Evolutionary conservation across 2,888 invertebrate species (phyloP).

Genomic region (Galerucella nymphaeae): DNA sequence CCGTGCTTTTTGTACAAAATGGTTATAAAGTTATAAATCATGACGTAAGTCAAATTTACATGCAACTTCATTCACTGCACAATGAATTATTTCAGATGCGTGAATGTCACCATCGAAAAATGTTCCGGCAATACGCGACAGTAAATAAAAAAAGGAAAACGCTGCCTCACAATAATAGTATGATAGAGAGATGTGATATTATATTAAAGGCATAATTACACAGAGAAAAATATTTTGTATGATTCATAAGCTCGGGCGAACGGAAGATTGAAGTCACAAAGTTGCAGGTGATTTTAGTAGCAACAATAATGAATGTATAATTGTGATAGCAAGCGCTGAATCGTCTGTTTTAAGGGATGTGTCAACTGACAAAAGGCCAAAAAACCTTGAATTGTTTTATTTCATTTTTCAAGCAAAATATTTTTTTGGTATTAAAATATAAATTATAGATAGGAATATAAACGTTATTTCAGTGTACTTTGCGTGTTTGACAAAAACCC

Average conservation of each 20-base stretch:
- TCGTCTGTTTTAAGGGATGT: too few species aligned
- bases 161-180: too few species aligned
- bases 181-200: slow-evolving; percentile 1
- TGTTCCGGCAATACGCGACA: slow-evolving; percentile 13
- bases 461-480: slow-evolving; percentile 13
- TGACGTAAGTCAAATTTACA: slow-evolving; percentile 19
- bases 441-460: background rate
- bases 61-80: slow-evolving; percentile 25
- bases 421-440: too few species aligned
- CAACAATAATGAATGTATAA: too few species aligned
- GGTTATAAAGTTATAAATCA: slow-evolving; percentile 13
- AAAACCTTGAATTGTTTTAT: too few species aligned
- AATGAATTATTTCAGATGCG: slow-evolving; percentile 30
- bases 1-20: background rate
- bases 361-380: too few species aligned
- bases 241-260: too few species aligned
- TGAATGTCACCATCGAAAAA: slow-evolving; percentile 20
- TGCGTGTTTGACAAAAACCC: slow-evolving; percentile 27
- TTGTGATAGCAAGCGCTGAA: too few species aligned
- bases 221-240: background rate
- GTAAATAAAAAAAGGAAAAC: slow-evolving; percentile 16
- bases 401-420: too few species aligned
- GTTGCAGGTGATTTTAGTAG: too few species aligned
- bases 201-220: background rate
- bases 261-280: too few species aligned